These are phyloP conservation scores for Thelaira solivaga DNA, from an alignment of 2,888 invertebrate species.

Conservation along the genomic window DNA sequence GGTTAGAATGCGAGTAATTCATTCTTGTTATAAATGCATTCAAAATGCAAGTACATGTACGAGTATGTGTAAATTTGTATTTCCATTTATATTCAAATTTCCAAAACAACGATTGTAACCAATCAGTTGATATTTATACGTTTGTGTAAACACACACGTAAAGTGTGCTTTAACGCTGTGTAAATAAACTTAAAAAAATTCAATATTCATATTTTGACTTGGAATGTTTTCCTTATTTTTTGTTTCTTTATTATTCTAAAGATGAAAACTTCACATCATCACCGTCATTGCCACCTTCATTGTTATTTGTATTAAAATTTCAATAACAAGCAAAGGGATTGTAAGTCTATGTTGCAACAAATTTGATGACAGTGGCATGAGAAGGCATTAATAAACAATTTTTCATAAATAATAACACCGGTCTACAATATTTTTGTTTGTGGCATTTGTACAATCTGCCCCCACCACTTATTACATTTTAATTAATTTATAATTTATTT, in stretches of 20 bases:
- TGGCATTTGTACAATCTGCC: too few relatives aligned
- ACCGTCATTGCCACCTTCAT: not conserved
- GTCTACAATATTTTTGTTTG: too few relatives aligned
- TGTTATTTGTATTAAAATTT: constrained; percentile 18
- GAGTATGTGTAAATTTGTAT: too few relatives aligned
- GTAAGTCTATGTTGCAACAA: not conserved
- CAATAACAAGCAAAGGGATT: constrained; percentile 11
- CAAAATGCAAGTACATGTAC: constrained; percentile 1
- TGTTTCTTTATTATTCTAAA: too few relatives aligned
- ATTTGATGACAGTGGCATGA: not conserved
- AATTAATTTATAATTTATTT: too few relatives aligned
- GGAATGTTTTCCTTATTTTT: constrained; percentile 3
- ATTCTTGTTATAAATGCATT: constrained; percentile 31
- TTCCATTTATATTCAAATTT: constrained; percentile 18
- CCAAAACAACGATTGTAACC: constrained; percentile 32
- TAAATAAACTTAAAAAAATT: not conserved
- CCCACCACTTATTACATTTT: too few relatives aligned
- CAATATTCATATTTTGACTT: constrained; percentile 20
- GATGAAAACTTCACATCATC: not conserved
- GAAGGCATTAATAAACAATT: not conserved
- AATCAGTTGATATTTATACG: constrained; percentile 36
- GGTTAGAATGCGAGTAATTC: constrained; percentile 1
- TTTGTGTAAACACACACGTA: not conserved
- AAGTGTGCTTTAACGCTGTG: not conserved
- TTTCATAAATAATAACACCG: too few relatives aligned